A percentile compares a stretch with the other conserved stretches of the same genome.
Conservation (phyloP, 2,113 vertebrate species). For the Albula glossodonta region DNA sequence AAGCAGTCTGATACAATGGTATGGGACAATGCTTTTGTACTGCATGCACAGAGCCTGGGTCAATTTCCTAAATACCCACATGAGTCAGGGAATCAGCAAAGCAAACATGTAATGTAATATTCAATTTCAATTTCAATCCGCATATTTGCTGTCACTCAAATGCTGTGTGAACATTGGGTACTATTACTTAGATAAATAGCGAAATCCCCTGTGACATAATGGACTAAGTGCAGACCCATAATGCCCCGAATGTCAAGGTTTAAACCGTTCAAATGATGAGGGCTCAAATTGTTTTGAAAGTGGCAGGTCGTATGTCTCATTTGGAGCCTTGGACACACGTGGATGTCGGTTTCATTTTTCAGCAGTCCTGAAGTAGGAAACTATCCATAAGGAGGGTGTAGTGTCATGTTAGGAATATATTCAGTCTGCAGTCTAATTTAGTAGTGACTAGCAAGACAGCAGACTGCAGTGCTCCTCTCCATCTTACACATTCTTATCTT, state of each 20-base stretch:
- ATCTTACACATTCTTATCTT: neutral
- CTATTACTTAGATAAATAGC: neutral
- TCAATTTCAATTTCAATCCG: neutral
- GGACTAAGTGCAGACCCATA: too few relatives aligned
- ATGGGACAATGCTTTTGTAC: too few relatives aligned
- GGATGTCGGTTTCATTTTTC: too few relatives aligned
- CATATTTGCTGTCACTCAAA: neutral
- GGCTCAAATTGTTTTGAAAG: too few relatives aligned
- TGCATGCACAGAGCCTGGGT: neutral
- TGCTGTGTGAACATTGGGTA: neutral
- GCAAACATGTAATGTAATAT: neutral
- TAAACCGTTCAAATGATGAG: too few relatives aligned
- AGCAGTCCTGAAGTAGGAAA: neutral
- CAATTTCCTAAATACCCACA: neutral
- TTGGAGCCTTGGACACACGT: too few relatives aligned
- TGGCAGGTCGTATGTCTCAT: too few relatives aligned
- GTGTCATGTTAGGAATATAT: neutral
- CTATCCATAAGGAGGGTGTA: neutral
- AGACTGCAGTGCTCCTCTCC: neutral
- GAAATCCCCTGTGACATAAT: too few relatives aligned
- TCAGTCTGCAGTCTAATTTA: neutral
- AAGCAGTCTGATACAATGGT: too few relatives aligned
- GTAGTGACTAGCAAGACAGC: neutral
- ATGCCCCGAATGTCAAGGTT: too few relatives aligned
- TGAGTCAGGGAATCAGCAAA: neutral